Base-by-base conservation (phyloP, 2,888 invertebrate genomes). In the Andrena hattorfiana region DNA sequence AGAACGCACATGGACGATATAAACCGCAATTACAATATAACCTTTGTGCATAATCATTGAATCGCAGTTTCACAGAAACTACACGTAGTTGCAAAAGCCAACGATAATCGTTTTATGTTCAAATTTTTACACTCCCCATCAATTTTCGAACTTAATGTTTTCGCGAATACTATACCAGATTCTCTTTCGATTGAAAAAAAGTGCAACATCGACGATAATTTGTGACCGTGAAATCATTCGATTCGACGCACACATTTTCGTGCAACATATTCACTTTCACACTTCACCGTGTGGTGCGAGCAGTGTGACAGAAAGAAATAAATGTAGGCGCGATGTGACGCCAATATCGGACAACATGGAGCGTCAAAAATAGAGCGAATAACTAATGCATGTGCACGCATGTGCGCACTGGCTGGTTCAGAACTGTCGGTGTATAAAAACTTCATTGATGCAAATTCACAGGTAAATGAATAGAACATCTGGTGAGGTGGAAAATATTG, bases 11-110 rank as follows among this genome's bases (percentile, higher is more conserved):
- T 32, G 13, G 10, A 28, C 8, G 13, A 74, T 7, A 8, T 74
- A 26, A 49, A 70, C 16, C 3, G 20, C 20, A 78, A 30, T 20
- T 60, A 8, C 20, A 10, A 35, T 48, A 70, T 81, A 79, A 81
- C 73, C 69, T 70, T 66, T 66, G 48, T 62, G 49, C 74, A 79
- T 81, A 66, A 68, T 60, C 5, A 42, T 42, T 26, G 16, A 35
- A 48, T 5, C 54, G 8, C 42, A 63, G 28, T 56, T 68, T 23
- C n/a, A 30, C n/a, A 64, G 2, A 49, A 51, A 23, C 8, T 10
- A 32, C 23, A 10, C 13, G 13, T 0, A 23, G 42, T 59, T 60
- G 6, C 3, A 42, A 74, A 23, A 5, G 26, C 10, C 8, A 35
- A 20, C 1, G 26, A 16, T 26, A 2, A 13, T 62, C 62, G 0